A percentile compares a stretch with the other conserved stretches of the same genome.
Evolutionary conservation across 2,888 invertebrate species (phyloP).

Genomic region (Atethmia centrago): DNA sequence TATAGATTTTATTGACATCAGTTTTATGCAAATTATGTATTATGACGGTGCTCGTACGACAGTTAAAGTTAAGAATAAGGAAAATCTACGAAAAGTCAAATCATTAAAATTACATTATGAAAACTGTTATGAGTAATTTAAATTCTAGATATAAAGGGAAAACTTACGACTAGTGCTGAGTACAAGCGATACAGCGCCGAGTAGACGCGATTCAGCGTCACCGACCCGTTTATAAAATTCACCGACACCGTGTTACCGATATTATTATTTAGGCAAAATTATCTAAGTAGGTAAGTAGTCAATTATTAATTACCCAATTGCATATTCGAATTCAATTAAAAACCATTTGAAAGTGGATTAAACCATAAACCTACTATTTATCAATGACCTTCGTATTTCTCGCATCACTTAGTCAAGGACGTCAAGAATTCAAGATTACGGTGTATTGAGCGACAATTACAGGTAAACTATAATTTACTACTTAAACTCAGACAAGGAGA

Average conservation of each 20-base stretch:
- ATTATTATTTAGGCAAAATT: neutral
- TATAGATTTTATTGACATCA: too few relatives aligned
- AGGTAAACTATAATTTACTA: slow-evolving; percentile 19
- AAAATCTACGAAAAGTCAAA: neutral
- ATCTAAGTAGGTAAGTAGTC: neutral
- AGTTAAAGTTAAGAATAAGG: neutral
- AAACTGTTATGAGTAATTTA: neutral
- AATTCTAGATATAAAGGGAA: too few relatives aligned
- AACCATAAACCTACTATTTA: slow-evolving; percentile 15
- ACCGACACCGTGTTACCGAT: neutral
- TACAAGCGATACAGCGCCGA: too few relatives aligned
- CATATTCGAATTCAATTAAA: neutral
- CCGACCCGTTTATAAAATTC: neutral
- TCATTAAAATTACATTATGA: neutral
- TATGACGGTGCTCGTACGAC: neutral
- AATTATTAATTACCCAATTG: neutral
- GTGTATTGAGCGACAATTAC: slow-evolving; percentile 20
- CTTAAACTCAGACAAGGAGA: neutral
- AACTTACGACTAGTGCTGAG: too few relatives aligned
- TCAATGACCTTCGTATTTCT: slow-evolving; percentile 12
- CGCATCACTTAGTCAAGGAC: slow-evolving; percentile 32
- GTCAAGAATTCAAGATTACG: slow-evolving; percentile 15
- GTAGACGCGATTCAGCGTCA: too few relatives aligned
- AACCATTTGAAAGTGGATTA: slow-evolving; percentile 8
- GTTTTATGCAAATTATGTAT: neutral